Conservation (phyloP, 2,888 invertebrate genomes). For the Melanotus villosus region DNA sequence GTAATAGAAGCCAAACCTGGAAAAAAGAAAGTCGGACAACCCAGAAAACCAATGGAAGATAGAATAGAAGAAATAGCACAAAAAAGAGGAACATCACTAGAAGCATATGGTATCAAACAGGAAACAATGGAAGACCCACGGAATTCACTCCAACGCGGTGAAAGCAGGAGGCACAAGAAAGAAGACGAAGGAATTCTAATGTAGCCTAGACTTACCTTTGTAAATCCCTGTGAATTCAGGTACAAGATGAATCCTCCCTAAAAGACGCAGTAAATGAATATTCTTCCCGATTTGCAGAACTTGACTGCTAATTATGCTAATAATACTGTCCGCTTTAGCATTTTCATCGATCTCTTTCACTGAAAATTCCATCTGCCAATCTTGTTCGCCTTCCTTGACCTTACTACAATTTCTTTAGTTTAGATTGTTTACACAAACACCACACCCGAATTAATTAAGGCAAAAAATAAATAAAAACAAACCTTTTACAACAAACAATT, state of each 20-base stretch:
- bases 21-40: too few relatives aligned
- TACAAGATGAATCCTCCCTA: constrained; percentile 60
- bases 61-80: too few relatives aligned
- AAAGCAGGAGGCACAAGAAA: too few relatives aligned
- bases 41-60: too few relatives aligned
- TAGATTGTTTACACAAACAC: too few relatives aligned
- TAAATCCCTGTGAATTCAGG: constrained; percentile 18
- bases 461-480: constrained; percentile 13
- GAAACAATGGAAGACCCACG: too few relatives aligned
- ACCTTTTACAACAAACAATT: not conserved
- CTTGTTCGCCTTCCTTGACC: constrained; percentile 12
- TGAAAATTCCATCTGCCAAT: constrained; percentile 41
- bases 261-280: constrained; percentile 60
- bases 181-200: too few relatives aligned
- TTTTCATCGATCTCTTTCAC: constrained; percentile 52
- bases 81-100: too few relatives aligned
- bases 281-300: constrained; percentile 64
- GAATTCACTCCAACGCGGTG: too few relatives aligned
- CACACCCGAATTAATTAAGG: not conserved
- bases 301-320: constrained; percentile 59
- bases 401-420: constrained; percentile 12
- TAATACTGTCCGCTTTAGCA: constrained; percentile 56
- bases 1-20: too few relatives aligned
- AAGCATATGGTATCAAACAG: too few relatives aligned
- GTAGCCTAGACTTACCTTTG: constrained; percentile 13